Conservation (phyloP, 2,113 vertebrate species). For the Chaetorhynchus papuensis region DNA sequence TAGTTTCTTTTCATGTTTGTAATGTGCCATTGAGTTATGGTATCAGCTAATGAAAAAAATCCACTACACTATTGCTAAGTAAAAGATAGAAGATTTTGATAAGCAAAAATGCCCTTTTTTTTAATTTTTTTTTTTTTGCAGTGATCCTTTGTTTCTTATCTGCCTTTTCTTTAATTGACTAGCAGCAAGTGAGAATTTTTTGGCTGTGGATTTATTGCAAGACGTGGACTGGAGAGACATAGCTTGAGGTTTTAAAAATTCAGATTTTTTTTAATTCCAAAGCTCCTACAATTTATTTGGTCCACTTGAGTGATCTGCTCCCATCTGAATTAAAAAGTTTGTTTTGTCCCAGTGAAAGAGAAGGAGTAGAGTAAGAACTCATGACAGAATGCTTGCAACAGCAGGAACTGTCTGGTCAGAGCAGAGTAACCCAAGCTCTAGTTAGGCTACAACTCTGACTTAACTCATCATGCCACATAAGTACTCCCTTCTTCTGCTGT, state of each 20-base stretch:
- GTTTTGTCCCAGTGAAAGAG: neutral
- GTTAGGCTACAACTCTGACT: neutral
- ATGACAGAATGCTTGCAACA: neutral
- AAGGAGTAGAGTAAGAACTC: neutral
- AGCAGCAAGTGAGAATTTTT: neutral
- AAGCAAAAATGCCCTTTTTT: neutral
- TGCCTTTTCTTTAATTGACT: neutral
- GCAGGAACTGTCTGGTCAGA: neutral
- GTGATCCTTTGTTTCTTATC: neutral
- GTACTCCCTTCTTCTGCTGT: neutral
- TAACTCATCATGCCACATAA: neutral
- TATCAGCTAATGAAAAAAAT: neutral
- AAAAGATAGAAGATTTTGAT: neutral
- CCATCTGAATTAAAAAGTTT: neutral
- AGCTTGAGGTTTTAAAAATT: constrained; percentile 11
- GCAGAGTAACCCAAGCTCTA: neutral
- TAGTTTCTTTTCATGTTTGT: neutral
- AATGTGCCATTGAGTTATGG: neutral
- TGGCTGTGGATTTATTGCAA: neutral
- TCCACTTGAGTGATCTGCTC: neutral
- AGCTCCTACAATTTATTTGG: neutral
- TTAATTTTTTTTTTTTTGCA: neutral
- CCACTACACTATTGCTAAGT: neutral
- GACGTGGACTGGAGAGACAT: neutral
- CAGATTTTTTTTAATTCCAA: neutral